Evolutionary conservation across 1,140 invertebrate species (phyloP).

Genomic region (Neodiprion virginianus): DNA sequence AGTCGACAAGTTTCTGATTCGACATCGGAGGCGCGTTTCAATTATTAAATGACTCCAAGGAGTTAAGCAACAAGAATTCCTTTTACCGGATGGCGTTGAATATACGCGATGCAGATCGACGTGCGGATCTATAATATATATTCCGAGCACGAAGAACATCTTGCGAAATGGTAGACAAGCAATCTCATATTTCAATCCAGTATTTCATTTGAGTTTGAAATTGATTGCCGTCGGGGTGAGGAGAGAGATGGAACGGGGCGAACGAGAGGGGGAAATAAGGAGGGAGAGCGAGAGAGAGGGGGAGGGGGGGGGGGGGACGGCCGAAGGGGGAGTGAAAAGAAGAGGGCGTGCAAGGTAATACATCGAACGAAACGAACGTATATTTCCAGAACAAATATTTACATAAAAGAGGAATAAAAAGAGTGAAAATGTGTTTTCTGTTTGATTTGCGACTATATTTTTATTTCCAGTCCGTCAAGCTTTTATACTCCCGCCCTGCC

Average conservation of each 20-base stretch:
- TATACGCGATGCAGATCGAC: not conserved
- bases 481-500: not conserved
- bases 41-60: not conserved
- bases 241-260: not conserved
- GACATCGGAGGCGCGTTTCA: not conserved
- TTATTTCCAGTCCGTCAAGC: slow-evolving; percentile 32
- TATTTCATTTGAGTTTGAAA: slow-evolving; percentile 37
- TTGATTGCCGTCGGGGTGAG: slow-evolving; percentile 31
- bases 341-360: slow-evolving; percentile 18
- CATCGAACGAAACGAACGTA: slow-evolving; percentile 42
- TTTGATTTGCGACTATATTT: slow-evolving; percentile 49
- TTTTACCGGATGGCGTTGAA: no score
- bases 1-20: no score
- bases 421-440: slow-evolving; percentile 47
- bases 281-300: slow-evolving; percentile 17
- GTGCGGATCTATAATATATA: not conserved
- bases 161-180: slow-evolving; percentile 24
- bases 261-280: slow-evolving; percentile 11
- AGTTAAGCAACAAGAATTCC: not conserved
- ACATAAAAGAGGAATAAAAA: slow-evolving; percentile 41
- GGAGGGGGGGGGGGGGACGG: slow-evolving; percentile 3
- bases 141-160: not conserved
- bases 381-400: slow-evolving; percentile 50
- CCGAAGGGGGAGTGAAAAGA: not conserved
- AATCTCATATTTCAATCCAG: slow-evolving; percentile 36